Evolutionary conservation across 1,140 invertebrate species (phyloP), one percentile per base, ranked within the genome.

Genomic region (Pseudomyrmex concolor): DNA sequence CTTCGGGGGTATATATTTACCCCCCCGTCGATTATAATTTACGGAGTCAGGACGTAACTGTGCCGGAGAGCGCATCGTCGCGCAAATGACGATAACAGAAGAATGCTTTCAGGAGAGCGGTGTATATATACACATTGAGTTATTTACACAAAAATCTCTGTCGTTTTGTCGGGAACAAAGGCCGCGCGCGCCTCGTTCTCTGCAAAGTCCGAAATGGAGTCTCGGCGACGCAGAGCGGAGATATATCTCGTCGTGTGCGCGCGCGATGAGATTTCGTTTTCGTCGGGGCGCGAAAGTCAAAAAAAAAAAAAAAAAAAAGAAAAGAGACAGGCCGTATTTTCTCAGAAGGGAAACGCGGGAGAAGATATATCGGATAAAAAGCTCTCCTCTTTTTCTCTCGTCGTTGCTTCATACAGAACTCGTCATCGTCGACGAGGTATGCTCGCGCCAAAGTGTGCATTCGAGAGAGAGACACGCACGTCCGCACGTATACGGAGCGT

Each of bases 131-230:
- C 48, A 59, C 54, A 55, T 71, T 45, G 64, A 66, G 64, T 70
- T 80, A 80, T 80, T 80, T 80, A 80, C 66, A 80, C 76, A 80
- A 80, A 80, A 74, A 74, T 82, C 78, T 73, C 60, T 70, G 57
- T 74, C 70, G 64, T 82, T 63, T 82, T 82, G 17, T 59, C 70
- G 48, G 66, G 70, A 82, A 72, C 78, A 82, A 82, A 82, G 78
- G 70, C 78, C n/a, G 45, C 45, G 68, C n/a, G 73, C 78, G 68
- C 45, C 34, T 34, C 34, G 34, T 34, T 34, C 34, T 74, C 59
- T 45, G 15, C 13, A 25, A 17, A 25, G 45, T 1, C 59, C 48
- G 17, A 73, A 82, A 72, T 72, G 68, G 55, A 63, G 60, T 54
- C 59, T 54, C 59, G 25, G 15, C 70, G 70, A 59, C 54, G 54